Conservation (phyloP, 2,888 invertebrate species). For the Selenia dentaria region DNA sequence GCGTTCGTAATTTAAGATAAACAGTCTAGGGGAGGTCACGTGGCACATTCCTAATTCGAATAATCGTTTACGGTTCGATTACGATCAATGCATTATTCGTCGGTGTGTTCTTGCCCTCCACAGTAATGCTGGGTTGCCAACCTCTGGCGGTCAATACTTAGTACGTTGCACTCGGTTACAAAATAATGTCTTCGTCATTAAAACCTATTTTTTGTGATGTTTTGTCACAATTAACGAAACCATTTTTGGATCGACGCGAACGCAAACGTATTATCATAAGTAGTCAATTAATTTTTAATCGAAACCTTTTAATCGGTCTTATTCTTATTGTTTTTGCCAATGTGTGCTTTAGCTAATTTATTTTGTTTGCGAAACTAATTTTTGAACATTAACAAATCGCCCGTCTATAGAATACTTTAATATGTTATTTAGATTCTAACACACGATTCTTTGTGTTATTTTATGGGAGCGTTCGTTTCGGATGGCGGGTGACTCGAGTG, state of each 20-base stretch:
- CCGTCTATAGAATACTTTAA: conserved; percentile 35
- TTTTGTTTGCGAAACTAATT: conserved; percentile 52
- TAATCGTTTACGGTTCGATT: conserved; percentile 68
- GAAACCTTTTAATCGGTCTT: conserved; percentile 61
- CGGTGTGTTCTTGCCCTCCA: conserved; percentile 42
- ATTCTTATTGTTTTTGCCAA: conserved; percentile 54
- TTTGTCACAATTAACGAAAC: conserved; percentile 69
- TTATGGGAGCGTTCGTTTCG: conserved; percentile 60
- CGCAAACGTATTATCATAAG: conserved; percentile 71
- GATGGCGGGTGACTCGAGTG: conserved; percentile 62
- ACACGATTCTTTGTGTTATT: conserved; percentile 59
- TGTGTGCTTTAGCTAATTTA: conserved; percentile 44
- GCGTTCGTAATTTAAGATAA: conserved; percentile 50
- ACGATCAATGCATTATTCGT: conserved; percentile 43
- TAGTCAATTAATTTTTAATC: conserved; percentile 73
- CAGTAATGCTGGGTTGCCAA: conserved; percentile 57
- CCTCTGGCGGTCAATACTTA: conserved; percentile 67
- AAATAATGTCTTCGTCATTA: conserved; percentile 72
- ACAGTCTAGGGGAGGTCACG: conserved; percentile 54
- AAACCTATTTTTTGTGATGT: conserved; percentile 60
- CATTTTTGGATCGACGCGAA: conserved; percentile 53
- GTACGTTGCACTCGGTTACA: conserved; percentile 75
- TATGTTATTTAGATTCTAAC: conserved; percentile 42
- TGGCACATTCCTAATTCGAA: conserved; percentile 59
- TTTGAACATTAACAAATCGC: conserved; percentile 43